phyloP scores from a whole-genome alignment of 2,113 vertebrate species.

The Steatornis caripensis region DNA sequence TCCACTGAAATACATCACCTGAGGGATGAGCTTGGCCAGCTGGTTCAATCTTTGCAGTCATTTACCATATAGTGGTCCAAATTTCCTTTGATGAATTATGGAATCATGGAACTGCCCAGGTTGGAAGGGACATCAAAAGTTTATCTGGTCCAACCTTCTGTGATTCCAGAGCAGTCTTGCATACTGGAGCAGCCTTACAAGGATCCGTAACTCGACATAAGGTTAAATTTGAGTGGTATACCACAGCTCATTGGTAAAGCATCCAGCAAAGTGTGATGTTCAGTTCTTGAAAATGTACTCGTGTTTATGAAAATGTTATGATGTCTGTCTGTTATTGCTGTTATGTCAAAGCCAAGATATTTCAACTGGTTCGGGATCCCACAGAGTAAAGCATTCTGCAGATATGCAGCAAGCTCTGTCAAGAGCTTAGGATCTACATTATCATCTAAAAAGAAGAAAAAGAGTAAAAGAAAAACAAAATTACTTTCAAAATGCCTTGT shows the following conservation, averaged over 20 bases:
- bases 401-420: neutral
- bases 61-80: neutral
- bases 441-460: neutral
- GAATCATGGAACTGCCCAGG: neutral
- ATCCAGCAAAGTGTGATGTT: neutral
- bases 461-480: neutral
- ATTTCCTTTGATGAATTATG: neutral
- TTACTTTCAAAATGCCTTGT: neutral
- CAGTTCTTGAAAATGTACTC: neutral
- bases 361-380: neutral
- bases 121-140: neutral
- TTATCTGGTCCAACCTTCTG: neutral
- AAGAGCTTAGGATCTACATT: neutral
- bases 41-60: neutral
- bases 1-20: neutral
- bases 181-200: neutral
- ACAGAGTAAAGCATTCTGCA: neutral
- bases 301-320: neutral
- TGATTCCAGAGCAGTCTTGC: neutral
- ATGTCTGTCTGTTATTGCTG: neutral
- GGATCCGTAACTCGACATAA: neutral
- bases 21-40: neutral
- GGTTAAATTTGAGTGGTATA: neutral
- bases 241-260: neutral
- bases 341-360: neutral